Evolutionary conservation across 2,113 vertebrate species (phyloP).

Genomic region (Vulpes vulpes): DNA sequence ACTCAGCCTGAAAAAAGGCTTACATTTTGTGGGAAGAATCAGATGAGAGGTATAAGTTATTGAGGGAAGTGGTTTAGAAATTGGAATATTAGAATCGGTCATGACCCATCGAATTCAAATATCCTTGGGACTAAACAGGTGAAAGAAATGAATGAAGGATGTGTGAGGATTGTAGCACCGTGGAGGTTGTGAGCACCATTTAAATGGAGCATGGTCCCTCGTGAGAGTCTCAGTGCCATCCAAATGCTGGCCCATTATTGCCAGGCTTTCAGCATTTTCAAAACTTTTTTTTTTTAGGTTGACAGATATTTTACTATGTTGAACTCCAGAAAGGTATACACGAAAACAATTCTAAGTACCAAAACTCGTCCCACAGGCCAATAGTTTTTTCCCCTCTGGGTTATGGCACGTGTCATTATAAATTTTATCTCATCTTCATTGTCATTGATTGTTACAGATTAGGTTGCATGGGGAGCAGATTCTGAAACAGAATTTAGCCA

Average conservation of each 20-base stretch:
- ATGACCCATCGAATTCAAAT: not conserved
- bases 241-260: not conserved
- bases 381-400: not conserved
- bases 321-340: not conserved
- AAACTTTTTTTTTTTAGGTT: not conserved
- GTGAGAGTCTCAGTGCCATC: not conserved
- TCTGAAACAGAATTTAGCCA: not conserved
- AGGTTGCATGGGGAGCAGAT: not conserved
- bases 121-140: not conserved
- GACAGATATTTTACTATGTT: not conserved
- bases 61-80: not conserved
- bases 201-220: not conserved
- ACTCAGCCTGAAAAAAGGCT: not conserved
- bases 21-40: not conserved
- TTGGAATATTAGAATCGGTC: not conserved
- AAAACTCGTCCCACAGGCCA: too few relatives aligned
- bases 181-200: not conserved
- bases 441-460: not conserved
- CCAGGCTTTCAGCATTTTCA: not conserved
- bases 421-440: not conserved
- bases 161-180: too few relatives aligned
- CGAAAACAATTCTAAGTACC: not conserved
- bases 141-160: not conserved
- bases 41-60: not conserved
- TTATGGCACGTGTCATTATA: not conserved